A percentile compares a stretch with the other conserved stretches of the same genome.
Conservation (phyloP, 2,888 invertebrate species). For the Phlogophora meticulosa region DNA sequence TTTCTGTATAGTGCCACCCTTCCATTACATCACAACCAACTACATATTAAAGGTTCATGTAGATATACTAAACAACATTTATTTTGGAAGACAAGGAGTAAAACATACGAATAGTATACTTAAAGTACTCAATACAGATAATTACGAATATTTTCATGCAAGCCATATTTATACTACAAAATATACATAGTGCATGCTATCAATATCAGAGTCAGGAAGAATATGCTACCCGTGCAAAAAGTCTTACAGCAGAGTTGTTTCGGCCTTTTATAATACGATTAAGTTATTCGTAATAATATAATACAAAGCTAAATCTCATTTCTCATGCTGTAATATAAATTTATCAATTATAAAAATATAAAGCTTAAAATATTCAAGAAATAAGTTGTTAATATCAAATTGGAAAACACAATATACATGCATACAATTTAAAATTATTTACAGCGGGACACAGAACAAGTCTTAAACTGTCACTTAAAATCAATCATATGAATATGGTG, state of each 20-base stretch:
- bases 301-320: constrained; percentile 72
- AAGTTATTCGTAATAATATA: constrained; percentile 64
- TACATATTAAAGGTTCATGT: constrained; percentile 77
- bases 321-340: constrained; percentile 74
- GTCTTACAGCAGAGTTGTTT: constrained; percentile 72
- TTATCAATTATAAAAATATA: constrained; percentile 66
- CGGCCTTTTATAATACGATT: constrained; percentile 65
- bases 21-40: constrained; percentile 74
- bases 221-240: constrained; percentile 78
- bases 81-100: constrained; percentile 89
- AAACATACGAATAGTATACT: constrained; percentile 77
- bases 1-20: constrained; percentile 74
- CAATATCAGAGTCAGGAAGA: constrained; percentile 65
- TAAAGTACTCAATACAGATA: constrained; percentile 73
- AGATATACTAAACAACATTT: constrained; percentile 88
- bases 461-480: neutral
- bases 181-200: constrained; percentile 86
- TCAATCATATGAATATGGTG: neutral
- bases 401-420: constrained; percentile 57
- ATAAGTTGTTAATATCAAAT: constrained; percentile 54
- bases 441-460: constrained; percentile 54
- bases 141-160: constrained; percentile 87
- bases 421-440: constrained; percentile 45
- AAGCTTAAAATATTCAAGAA: constrained; percentile 65
- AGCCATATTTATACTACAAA: constrained; percentile 82